Conservation (phyloP, 2,888 invertebrate species). For the Octonoba sinensis region DNA sequence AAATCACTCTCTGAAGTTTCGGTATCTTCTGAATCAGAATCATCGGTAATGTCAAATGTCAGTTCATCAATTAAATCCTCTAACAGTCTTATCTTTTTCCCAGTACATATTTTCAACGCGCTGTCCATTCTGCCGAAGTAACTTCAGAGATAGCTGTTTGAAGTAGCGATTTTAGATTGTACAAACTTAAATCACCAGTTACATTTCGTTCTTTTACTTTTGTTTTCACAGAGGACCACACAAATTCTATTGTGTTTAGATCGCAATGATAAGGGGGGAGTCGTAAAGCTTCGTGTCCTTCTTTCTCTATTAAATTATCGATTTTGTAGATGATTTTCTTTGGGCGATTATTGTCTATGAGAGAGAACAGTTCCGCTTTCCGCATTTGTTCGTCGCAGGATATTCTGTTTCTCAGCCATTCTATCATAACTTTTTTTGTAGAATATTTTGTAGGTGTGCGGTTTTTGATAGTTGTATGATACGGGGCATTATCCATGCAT, state of each 20-base stretch:
- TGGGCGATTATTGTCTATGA: background rate
- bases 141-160: constrained; percentile 1
- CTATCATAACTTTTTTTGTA: constrained; percentile 4
- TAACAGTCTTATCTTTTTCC: no score
- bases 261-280: no score
- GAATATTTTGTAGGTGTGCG: background rate
- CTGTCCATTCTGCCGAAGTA: background rate
- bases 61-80: no score
- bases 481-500: no score
- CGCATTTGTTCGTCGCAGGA: constrained; percentile 9
- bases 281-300: no score
- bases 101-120: background rate
- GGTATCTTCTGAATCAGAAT: no score
- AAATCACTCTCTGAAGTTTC: no score
- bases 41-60: no score
- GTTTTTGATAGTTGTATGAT: background rate
- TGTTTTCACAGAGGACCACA: background rate
- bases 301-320: no score
- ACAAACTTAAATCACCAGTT: background rate
- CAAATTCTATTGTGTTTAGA: no score
- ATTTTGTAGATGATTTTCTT: no score
- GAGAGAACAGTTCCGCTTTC: background rate
- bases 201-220: background rate
- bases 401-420: constrained; percentile 8
- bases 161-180: background rate